These are phyloP conservation scores for Sebastes trivittatus DNA, from an alignment of 2,797 vertebrate species.

Conservation along the genomic window DNA sequence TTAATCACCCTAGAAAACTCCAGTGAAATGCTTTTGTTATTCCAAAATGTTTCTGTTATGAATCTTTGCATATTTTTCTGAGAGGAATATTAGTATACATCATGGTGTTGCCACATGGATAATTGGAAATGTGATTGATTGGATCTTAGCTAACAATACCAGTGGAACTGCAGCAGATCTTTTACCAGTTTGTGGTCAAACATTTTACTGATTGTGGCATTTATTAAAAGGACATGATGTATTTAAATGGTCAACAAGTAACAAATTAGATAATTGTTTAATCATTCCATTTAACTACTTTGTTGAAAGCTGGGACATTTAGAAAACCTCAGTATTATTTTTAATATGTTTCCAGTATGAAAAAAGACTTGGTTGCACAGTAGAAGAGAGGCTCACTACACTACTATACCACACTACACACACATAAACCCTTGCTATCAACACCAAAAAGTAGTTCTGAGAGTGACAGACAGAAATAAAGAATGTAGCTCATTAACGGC, in stretches of 20 bases:
- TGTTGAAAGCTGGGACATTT: not conserved
- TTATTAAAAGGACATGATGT: not conserved
- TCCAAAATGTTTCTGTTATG: not conserved
- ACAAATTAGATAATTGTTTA: not conserved
- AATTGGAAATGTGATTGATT: not conserved
- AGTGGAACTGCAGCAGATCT: not conserved
- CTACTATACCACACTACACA: not conserved
- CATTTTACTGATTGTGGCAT: not conserved
- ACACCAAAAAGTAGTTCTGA: not conserved
- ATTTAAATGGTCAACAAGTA: not conserved
- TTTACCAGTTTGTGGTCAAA: not conserved
- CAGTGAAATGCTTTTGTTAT: not conserved
- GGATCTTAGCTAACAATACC: not conserved
- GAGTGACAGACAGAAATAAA: conserved; percentile 38
- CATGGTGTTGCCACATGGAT: not conserved
- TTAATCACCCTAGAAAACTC: conserved; percentile 31
- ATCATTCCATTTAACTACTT: not conserved
- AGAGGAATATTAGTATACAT: not conserved
- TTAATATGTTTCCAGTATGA: not conserved
- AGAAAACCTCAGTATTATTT: not conserved
- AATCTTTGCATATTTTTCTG: not conserved
- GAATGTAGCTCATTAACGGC: conserved; percentile 58
- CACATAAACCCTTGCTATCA: not conserved
- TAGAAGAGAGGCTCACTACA: not conserved
- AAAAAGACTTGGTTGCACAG: not conserved